These are phyloP conservation scores for Margaritifera margaritifera DNA, from an alignment of 2,888 invertebrate species.

Conservation along the genomic window DNA sequence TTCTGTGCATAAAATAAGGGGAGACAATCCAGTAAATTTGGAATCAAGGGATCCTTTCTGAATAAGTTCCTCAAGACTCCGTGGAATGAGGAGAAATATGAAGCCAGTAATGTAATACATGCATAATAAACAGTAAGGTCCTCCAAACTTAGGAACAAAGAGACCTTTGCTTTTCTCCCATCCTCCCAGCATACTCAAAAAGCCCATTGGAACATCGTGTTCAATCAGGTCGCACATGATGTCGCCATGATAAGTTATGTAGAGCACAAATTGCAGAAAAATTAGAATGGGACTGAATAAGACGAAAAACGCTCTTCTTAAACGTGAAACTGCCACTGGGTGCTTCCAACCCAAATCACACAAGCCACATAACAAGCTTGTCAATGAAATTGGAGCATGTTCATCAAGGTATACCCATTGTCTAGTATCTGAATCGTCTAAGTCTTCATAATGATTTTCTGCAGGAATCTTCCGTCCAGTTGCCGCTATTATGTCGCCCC, in stretches of 20 bases:
- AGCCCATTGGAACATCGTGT: slow-evolving; percentile 25
- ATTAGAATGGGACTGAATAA: slow-evolving; percentile 14
- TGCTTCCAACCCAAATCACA: slow-evolving; percentile 16
- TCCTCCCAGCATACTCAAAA: slow-evolving; percentile 26
- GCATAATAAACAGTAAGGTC: slow-evolving; percentile 21
- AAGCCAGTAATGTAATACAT: slow-evolving; percentile 14
- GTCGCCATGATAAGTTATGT: slow-evolving; percentile 7
- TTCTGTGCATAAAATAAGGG: slow-evolving; percentile 9
- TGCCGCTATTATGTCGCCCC: too few relatives aligned
- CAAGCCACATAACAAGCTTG: slow-evolving; percentile 11
- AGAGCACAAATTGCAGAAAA: slow-evolving; percentile 15
- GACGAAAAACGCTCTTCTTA: slow-evolving; percentile 12
- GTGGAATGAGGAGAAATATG: slow-evolving; percentile 19
- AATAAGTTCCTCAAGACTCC: slow-evolving; percentile 6
- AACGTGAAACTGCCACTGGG: slow-evolving; percentile 19
- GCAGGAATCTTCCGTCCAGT: too few relatives aligned
- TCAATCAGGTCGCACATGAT: slow-evolving; percentile 17
- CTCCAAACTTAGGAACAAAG: slow-evolving; percentile 24
- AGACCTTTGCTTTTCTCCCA: slow-evolving; percentile 19
- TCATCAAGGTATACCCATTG: slow-evolving; percentile 19
- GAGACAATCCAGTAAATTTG: slow-evolving; percentile 1
- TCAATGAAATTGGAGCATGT: slow-evolving; percentile 19
- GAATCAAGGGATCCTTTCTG: slow-evolving; percentile 4
- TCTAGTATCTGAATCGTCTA: too few relatives aligned
- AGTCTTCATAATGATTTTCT: too few relatives aligned